Conservation (phyloP, 2,888 invertebrate genomes). For the Muscina levida region DNA sequence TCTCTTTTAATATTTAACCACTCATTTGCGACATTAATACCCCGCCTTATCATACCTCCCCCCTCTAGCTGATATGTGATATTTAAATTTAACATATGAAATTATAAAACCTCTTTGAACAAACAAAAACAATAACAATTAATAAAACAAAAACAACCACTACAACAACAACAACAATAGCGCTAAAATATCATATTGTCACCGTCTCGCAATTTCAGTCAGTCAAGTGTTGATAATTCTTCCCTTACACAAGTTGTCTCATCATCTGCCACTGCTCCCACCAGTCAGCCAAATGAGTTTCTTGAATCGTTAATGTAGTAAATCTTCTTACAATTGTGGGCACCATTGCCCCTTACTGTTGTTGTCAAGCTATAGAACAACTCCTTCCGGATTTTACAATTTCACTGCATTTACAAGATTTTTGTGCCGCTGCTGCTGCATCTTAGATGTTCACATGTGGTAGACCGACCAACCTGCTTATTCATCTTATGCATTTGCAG, state of each 20-base stretch:
- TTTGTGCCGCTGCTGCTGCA: no score
- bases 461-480: background rate
- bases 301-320: no score
- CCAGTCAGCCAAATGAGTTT: no score
- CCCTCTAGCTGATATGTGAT: constrained; percentile 65
- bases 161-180: no score
- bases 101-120: constrained; percentile 46
- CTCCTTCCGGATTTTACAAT: constrained; percentile 60
- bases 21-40: no score
- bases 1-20: no score
- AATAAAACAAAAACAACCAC: constrained; percentile 25
- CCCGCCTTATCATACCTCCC: no score
- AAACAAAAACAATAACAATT: constrained; percentile 39
- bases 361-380: constrained; percentile 44
- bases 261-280: no score
- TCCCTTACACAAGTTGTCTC: background rate
- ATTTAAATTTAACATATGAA: constrained; percentile 40
- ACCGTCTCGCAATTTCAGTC: constrained; percentile 47
- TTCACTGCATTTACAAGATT: background rate
- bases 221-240: constrained; percentile 46
- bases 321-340: no score
- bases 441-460: background rate
- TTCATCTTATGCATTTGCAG: no score
- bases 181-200: no score
- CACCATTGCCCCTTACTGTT: background rate